These are phyloP conservation scores for Indri indri DNA, from an alignment of 2,113 vertebrate species.

Conservation along the genomic window DNA sequence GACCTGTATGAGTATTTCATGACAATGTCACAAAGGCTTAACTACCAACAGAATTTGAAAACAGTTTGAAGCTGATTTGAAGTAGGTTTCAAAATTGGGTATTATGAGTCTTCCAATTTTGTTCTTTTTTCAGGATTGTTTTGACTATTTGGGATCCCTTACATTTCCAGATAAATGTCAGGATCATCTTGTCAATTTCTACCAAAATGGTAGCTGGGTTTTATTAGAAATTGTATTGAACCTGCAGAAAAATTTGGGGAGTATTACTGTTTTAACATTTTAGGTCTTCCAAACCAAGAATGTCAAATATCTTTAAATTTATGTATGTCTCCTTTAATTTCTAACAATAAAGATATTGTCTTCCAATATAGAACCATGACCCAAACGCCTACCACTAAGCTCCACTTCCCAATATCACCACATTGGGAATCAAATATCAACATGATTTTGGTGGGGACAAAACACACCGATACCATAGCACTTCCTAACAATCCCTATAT, in stretches of 20 bases:
- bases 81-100: not conserved
- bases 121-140: not conserved
- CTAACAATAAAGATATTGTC: not conserved
- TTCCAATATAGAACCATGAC: not conserved
- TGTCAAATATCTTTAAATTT: not conserved
- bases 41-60: not conserved
- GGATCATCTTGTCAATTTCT: not conserved
- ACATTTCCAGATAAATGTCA: not conserved
- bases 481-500: not conserved
- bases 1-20: not conserved
- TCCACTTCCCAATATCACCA: not conserved
- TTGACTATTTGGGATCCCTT: not conserved
- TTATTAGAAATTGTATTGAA: not conserved
- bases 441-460: not conserved
- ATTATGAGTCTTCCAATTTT: not conserved
- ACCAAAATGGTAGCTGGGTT: rapidly evolving
- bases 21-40: not conserved
- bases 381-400: not conserved
- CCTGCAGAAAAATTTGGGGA: not conserved
- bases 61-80: not conserved
- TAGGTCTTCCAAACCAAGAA: not conserved
- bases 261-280: not conserved
- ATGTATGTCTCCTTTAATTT: not conserved
- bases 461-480: not conserved
- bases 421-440: not conserved